Evolutionary conservation across 1,140 invertebrate genomes (phyloP).

Genomic region (Cotesia glomerata): DNA sequence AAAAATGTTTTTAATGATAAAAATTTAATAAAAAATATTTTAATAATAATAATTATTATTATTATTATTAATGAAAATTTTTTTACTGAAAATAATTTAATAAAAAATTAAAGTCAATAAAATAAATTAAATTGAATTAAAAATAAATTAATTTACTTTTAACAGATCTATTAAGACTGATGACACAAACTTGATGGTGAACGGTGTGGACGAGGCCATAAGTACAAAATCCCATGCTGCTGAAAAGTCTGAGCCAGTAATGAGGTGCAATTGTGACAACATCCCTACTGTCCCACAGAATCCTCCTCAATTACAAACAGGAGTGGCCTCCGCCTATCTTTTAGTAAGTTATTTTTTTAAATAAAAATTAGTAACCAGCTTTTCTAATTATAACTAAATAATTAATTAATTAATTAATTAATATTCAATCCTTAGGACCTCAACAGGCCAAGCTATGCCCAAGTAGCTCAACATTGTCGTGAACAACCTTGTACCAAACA

Average conservation of each 20-base stretch:
- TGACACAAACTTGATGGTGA: conserved; percentile 58
- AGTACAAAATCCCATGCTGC: conserved; percentile 54
- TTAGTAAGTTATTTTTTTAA: conserved; percentile 52
- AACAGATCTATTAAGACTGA: conserved; percentile 64
- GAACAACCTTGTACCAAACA: conserved; percentile 65
- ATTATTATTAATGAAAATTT: too few relatives aligned
- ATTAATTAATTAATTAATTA: conserved; percentile 20
- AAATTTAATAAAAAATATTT: too few relatives aligned
- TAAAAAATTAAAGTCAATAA: conserved; percentile 25
- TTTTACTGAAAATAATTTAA: conserved; percentile 1
- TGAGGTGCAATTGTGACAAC: conserved; percentile 59
- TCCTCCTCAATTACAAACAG: conserved; percentile 56
- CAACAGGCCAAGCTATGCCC: conserved; percentile 79
- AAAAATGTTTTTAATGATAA: too few relatives aligned
- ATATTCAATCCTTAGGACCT: conserved; percentile 56
- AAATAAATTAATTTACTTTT: conserved; percentile 54
- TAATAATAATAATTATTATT: too few relatives aligned
- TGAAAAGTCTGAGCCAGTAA: conserved; percentile 55
- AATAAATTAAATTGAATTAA: conserved; percentile 50
- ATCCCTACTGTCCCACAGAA: conserved; percentile 55
- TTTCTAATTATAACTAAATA: too few relatives aligned
- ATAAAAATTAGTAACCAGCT: too few relatives aligned
- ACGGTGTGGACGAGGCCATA: conserved; percentile 61
- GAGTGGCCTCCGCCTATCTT: conserved; percentile 53
- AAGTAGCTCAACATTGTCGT: conserved; percentile 80